Conservation (phyloP, 2,113 vertebrate species). For the Scomber scombrus region DNA sequence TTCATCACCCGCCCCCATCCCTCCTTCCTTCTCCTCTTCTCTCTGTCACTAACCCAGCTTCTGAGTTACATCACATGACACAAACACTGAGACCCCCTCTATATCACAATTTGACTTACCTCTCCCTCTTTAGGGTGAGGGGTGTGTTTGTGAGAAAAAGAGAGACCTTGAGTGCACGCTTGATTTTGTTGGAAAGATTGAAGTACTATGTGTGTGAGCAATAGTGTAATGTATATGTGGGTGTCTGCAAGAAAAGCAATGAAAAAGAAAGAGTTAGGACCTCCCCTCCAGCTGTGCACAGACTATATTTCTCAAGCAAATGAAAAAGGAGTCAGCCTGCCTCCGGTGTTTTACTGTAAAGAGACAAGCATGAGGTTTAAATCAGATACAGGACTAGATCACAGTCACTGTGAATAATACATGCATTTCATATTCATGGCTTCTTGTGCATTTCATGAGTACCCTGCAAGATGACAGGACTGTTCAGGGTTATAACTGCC, state of each 20-base stretch:
- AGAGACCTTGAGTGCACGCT: conserved; percentile 42
- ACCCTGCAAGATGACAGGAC: conserved; percentile 31
- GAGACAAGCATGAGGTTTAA: conserved; percentile 47
- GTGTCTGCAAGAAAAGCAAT: conserved; percentile 6
- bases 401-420: conserved; percentile 60
- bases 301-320: conserved; percentile 55
- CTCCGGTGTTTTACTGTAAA: conserved; percentile 54
- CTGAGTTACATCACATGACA: conserved; percentile 52
- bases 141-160: neutral
- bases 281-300: conserved; percentile 18
- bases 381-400: conserved; percentile 52
- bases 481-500: conserved; percentile 49
- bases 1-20: conserved; percentile 42
- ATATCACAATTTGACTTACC: conserved; percentile 43
- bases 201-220: neutral
- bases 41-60: conserved; percentile 24
- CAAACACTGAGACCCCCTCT: conserved; percentile 23
- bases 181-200: conserved; percentile 32
- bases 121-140: neutral
- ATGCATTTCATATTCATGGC: conserved; percentile 60
- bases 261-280: conserved; percentile 19
- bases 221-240: conserved; percentile 30
- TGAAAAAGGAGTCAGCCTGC: conserved; percentile 59
- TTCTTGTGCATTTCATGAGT: conserved; percentile 56
- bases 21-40: conserved; percentile 9